These are phyloP conservation scores for Plecotus auritus DNA, from an alignment of 2,113 vertebrate genomes.

Conservation along the genomic window DNA sequence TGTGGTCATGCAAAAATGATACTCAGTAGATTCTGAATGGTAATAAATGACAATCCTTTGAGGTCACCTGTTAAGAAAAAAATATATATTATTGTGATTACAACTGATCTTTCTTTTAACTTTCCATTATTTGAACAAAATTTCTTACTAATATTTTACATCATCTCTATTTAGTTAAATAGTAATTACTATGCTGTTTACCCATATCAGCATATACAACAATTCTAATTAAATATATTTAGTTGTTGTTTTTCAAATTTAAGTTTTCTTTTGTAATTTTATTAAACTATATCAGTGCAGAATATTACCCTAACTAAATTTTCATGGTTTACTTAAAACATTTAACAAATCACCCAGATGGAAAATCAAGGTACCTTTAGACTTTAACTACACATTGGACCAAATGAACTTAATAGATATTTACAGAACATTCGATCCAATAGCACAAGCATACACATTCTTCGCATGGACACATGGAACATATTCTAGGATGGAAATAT, in stretches of 20 bases:
- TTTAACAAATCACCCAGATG: background rate
- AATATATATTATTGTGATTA: background rate
- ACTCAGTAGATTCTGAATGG: background rate
- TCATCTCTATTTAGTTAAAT: background rate
- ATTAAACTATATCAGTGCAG: background rate
- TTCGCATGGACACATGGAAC: background rate
- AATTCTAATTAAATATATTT: background rate
- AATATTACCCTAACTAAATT: background rate
- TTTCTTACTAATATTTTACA: background rate
- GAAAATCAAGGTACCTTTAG: background rate
- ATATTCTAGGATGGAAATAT: background rate
- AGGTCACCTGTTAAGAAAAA: constrained; percentile 37
- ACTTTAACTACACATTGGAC: background rate
- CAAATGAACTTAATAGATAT: background rate
- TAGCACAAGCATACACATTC: background rate
- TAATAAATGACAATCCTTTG: constrained; percentile 32
- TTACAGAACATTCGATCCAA: background rate
- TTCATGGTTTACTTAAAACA: background rate
- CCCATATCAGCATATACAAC: background rate
- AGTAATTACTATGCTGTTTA: accelerated
- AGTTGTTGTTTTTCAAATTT: background rate
- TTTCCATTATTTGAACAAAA: background rate
- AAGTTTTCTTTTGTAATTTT: background rate
- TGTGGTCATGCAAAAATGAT: background rate
- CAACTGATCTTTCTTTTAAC: background rate